Evolutionary conservation across 2,113 vertebrate genomes (phyloP), one percentile per base, ranked within the genome.

Genomic region (Limanda limanda): DNA sequence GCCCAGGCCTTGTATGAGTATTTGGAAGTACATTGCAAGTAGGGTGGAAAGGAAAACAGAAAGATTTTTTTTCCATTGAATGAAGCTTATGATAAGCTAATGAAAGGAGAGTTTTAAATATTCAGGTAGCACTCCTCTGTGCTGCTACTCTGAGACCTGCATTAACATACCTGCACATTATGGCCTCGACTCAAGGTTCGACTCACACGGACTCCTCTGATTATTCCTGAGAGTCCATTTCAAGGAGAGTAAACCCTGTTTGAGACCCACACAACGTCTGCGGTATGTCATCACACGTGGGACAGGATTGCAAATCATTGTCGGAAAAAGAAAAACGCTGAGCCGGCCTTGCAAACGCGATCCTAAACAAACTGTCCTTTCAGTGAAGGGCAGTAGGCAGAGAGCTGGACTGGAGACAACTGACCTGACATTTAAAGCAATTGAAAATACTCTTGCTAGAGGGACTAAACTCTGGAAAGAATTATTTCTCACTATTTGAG

Each of bases 341-440:
- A 76, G 79, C 86, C 78, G 76, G 86, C 79, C 80, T 48, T 8
- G 35, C 57, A 66, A 74, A 79, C 63, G 48, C 57, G 79, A 81
- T 86, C 62, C 71, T 72, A 78, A 87, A 76, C 87, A 89, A 81
- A 65, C 62, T 73, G 87, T 76, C 85, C 85, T 90, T 91, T 92
- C 81, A 85, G 71, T 21, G 75, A 86, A 83, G 70, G 74, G 71
- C 78, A 88, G 82, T 84, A 84, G 86, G 82, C 70, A 48, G 81
- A 70, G 56, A 68, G 76, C 35, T 27, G 78, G 81, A 73, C 35
- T 23, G 70, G 79, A 82, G 83, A 81, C 76, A 82, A 77, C 48
- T 54, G 81, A 86, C 69, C 75, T 87, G 89, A 90, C 89, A 88
- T 91, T 92, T 81, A 80, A 82, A 68, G 51, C 59, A 85, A 70